Evolutionary conservation across 2,113 vertebrate species (phyloP).

Genomic region (Ceyx cyanopectus): DNA sequence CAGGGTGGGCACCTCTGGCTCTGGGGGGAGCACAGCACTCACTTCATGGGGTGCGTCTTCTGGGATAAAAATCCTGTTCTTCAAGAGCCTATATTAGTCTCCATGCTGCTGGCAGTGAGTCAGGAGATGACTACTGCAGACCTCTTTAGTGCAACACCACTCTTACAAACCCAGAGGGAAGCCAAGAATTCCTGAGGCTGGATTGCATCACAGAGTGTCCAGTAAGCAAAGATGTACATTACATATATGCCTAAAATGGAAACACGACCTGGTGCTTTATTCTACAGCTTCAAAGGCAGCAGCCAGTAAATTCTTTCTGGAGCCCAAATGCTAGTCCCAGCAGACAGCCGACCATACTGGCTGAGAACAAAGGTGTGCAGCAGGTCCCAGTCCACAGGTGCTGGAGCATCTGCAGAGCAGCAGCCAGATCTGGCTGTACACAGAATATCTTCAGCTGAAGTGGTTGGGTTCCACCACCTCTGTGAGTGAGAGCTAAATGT

Average conservation of each 20-base stretch:
- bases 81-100: not conserved
- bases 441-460: not conserved
- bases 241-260: slow-evolving; percentile 43
- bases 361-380: slow-evolving; percentile 23
- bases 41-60: fast-evolving
- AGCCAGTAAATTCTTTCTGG: slow-evolving; percentile 34
- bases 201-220: slow-evolving; percentile 26
- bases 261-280: not conserved
- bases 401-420: slow-evolving; percentile 7
- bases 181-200: slow-evolving; percentile 46
- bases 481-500: not conserved
- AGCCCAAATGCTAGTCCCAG: slow-evolving; percentile 21
- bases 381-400: not conserved
- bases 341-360: not conserved
- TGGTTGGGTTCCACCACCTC: not conserved
- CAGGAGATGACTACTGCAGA: not conserved
- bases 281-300: slow-evolving; percentile 39
- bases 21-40: fast-evolving
- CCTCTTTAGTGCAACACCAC: not conserved
- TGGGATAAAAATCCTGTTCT: not conserved
- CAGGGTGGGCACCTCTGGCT: not conserved
- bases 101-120: slow-evolving; percentile 5
- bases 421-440: not conserved
- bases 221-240: slow-evolving; percentile 48
- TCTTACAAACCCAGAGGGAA: slow-evolving; percentile 43